phyloP scores from a whole-genome alignment of 2,797 vertebrate genomes.

The Peromyscus aztecus region DNA sequence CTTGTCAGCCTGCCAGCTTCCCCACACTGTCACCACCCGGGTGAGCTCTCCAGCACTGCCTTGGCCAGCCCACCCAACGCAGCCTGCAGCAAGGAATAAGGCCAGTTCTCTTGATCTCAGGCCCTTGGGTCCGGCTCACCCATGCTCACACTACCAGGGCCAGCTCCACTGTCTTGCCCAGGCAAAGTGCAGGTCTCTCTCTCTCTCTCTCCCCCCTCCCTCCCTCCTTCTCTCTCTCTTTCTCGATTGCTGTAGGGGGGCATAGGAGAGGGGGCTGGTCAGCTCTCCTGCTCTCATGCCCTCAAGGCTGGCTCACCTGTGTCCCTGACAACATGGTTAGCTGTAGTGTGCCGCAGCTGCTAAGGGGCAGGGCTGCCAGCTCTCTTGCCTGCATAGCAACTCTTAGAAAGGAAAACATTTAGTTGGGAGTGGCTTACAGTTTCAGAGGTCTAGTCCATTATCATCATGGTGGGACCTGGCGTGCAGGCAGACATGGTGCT shows the following conservation, averaged over 20 bases:
- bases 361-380: neutral
- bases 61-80: neutral
- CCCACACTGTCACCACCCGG: neutral
- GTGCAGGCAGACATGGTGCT: neutral
- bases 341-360: neutral
- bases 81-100: neutral
- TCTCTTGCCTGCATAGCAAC: neutral
- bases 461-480: neutral
- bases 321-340: neutral
- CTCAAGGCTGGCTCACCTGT: neutral
- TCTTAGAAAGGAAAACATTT: neutral
- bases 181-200: no score
- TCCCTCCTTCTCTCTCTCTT: no score
- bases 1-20: neutral
- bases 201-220: no score
- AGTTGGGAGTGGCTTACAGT: neutral
- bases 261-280: neutral
- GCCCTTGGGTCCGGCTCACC: neutral
- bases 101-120: neutral
- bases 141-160: neutral
- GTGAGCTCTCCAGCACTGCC: neutral
- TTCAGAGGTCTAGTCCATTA: neutral
- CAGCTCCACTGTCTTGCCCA: neutral
- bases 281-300: neutral
- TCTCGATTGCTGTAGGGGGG: no score